Percentiles rank a stretch among this genome's conserved stretches.
Conservation (phyloP, 2,888 invertebrate genomes). For the Cancer borealis region DNA sequence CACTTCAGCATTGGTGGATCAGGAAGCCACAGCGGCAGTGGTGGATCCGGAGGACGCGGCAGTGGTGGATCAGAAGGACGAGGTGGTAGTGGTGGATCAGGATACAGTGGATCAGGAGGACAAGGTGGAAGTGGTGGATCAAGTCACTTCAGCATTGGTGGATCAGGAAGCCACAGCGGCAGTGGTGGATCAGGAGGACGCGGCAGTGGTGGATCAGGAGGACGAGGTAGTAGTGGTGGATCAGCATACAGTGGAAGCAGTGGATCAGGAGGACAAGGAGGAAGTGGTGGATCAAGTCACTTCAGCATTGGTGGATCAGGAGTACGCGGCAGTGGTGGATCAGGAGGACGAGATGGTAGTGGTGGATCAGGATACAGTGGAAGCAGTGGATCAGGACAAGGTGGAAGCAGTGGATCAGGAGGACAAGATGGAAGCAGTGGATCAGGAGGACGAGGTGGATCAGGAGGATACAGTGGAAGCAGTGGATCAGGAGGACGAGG, state of each 20-base stretch:
- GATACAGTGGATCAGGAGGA: neutral
- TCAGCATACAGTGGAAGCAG: neutral
- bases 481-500: slow-evolving; percentile 54
- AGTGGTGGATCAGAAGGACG: neutral
- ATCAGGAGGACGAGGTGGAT: too few species aligned
- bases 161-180: neutral
- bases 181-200: neutral
- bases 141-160: slow-evolving; percentile 1
- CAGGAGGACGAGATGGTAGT: neutral
- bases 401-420: slow-evolving; percentile 41
- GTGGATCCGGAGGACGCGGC: slow-evolving; percentile 31
- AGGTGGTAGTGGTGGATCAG: neutral
- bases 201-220: slow-evolving; percentile 3
- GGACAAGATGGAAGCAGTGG: too few species aligned
- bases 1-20: slow-evolving; percentile 54
- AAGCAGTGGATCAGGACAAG: slow-evolving; percentile 26
- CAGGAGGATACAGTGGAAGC: neutral
- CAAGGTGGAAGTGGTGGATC: neutral
- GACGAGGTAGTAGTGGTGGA: neutral
- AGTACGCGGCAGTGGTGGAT: slow-evolving; percentile 29
- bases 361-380: slow-evolving; percentile 24
- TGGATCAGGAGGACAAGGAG: neutral
- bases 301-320: slow-evolving; percentile 34
- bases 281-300: slow-evolving; percentile 17
- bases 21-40: slow-evolving; percentile 37